phyloP scores from a whole-genome alignment of 2,888 invertebrate species.

The Thera britannica region DNA sequence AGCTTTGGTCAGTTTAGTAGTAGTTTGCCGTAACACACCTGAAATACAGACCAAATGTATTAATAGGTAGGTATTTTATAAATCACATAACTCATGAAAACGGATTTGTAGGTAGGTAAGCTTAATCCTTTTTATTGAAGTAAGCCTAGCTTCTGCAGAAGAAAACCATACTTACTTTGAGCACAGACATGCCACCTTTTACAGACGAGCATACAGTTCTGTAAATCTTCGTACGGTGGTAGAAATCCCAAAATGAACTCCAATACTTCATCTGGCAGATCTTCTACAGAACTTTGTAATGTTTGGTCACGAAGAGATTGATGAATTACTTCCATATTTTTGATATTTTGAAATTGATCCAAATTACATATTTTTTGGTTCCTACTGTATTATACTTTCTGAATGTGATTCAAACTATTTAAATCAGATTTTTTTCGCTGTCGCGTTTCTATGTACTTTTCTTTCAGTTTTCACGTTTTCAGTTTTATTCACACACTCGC shows the following conservation, averaged over 20 bases:
- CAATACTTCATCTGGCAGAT: constrained; percentile 96
- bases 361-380: constrained; percentile 7
- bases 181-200: constrained; percentile 94
- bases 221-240: constrained; percentile 95
- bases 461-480: too few relatives aligned
- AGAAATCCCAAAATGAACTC: constrained; percentile 95
- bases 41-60: constrained; percentile 47
- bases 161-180: constrained; percentile 87
- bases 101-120: too few relatives aligned
- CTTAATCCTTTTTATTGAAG: neutral
- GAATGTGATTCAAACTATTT: constrained; percentile 30
- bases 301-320: constrained; percentile 63
- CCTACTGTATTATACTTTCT: neutral
- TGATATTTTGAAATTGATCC: constrained; percentile 28
- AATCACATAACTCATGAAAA: too few relatives aligned
- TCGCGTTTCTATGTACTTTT: too few relatives aligned
- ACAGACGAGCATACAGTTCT: constrained; percentile 93
- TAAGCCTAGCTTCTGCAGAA: neutral
- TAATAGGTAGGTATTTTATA: too few relatives aligned
- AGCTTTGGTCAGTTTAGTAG: constrained; percentile 90
- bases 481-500: too few relatives aligned
- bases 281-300: constrained; percentile 79
- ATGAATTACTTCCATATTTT: constrained; percentile 71
- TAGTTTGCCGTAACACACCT: constrained; percentile 92
- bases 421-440: neutral